Base-by-base conservation (phyloP, 2,888 invertebrate genomes). In the Epirrhoe tristata region DNA sequence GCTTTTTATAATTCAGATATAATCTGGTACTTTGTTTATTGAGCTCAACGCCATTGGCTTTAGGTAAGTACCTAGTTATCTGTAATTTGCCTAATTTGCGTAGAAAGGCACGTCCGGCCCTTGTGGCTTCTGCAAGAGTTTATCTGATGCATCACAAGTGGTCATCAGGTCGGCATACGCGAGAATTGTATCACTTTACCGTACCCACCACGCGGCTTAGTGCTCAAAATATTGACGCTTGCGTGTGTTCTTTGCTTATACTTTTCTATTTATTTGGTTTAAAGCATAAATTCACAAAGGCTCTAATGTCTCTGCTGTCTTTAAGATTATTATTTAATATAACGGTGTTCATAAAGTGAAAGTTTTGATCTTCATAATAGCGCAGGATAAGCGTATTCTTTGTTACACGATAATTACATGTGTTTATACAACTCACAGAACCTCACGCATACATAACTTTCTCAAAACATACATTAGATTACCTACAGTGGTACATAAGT, bases 311-410 rank as follows among this genome's bases (percentile, higher is more conserved):
- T n/a, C 24, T 24, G 1, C 24, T 24, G 24, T 24, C 24, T 24
- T 24, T 24, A 2, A 24, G 3, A 24, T 3, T 24, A 24, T 2
- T 24, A 24, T 24, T 39, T 32, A n/a, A 14, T 10, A 6, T 50
- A 4, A 43, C 12, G 12, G 16, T 34, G 10, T 16, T 24, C n/a
- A 17, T 12, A 39, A 50, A 60, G 67, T 53, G 63, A 67, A 67
- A 63, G 67, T 50, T 31, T 32, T 55, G 57, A 53, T 67, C 39
- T 60, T 60, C 36, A 57, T 60, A 67, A 60, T 67, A 55, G 58
- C 59, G 17, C 57, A 63, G 63, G 60, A 67, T 67, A 60, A 60
- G 59, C 67, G 55, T 56, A 52, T 48, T 63, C 67, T 53, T 63
- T 63, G 67, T 67, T 53, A 57, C 32, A 39, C 48, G 36, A 17